Base-by-base conservation (phyloP, 2,797 vertebrate genomes). In the Benthosema pterotum region DNA sequence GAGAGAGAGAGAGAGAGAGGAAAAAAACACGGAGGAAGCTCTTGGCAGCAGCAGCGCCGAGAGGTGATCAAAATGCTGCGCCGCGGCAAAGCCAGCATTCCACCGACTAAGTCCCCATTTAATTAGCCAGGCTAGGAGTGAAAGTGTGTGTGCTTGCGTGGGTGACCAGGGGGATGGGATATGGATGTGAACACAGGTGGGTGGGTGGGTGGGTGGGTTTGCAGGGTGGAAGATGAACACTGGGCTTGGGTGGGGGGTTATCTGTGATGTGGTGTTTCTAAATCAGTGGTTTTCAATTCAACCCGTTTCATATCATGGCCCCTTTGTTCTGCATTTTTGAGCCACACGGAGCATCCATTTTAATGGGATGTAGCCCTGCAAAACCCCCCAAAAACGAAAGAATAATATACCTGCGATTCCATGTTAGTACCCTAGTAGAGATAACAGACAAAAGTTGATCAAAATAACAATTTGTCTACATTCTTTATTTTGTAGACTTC, bases 21-120 rank as follows among this genome's bases (percentile, higher is more conserved):
- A n/a, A 25, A 25, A 25, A 25, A 1, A 25, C 3, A 69, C 60
- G 43, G 12, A 32, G 76, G 50, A 63, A 62, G 63, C 7, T 9
- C 69, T 63, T 13, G 55, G 16, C 16, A 45, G 42, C 13, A 53
- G 77, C 8, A 22, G 18, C 75, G 64, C 1, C 59, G 74, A 68
- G 73, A 79, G 77, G 77, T 83, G 78, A 85, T 81, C 45, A 68
- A 65, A 80, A 80, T 62, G 82, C 32, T 11, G 3, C 73, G 60
- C 58, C 11, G 4, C 65, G 63, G 71, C 74, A 71, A 71, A 69
- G 71, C 71, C 67, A 58, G 69, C 58, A 56, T 68, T 77, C 76
- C 66, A 76, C 76, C 48, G 64, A 65, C 57, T 60, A 69, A 78
- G 67, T 67, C 73, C 52, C 67, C 67, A 76, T 83, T 84, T 85